These are phyloP conservation scores for Stigmatopora argus DNA, from an alignment of 2,113 vertebrate species.

Conservation along the genomic window DNA sequence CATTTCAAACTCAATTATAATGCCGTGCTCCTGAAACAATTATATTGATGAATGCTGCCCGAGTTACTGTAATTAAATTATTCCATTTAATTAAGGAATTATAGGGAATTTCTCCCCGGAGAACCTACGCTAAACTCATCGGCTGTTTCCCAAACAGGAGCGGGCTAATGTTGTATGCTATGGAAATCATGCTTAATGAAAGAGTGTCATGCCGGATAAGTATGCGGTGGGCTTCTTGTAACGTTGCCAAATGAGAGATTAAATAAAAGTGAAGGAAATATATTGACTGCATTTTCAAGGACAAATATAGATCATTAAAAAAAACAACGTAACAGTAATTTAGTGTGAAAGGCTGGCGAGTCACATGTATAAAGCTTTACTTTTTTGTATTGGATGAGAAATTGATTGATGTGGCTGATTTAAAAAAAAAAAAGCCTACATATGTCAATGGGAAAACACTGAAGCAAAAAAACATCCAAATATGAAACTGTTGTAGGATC, in stretches of 20 bases:
- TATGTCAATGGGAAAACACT: background rate
- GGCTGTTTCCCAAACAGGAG: conserved; percentile 74
- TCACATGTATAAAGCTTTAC: conserved; percentile 21
- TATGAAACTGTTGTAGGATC: background rate
- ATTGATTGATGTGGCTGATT: no score
- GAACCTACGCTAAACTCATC: conserved; percentile 68
- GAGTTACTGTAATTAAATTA: conserved; percentile 79
- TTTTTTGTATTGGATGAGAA: conserved; percentile 3
- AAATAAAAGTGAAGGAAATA: conserved; percentile 55
- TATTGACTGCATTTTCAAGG: conserved; percentile 58
- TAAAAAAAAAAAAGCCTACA: no score
- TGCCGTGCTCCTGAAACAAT: conserved; percentile 69
- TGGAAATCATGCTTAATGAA: conserved; percentile 70
- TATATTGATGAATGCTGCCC: conserved; percentile 77
- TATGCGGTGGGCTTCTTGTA: conserved; percentile 44
- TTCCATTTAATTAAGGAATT: conserved; percentile 79
- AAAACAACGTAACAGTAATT: conserved; percentile 42
- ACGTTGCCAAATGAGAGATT: conserved; percentile 52
- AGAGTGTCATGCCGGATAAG: conserved; percentile 63
- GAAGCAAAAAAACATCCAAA: background rate
- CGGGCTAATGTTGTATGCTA: conserved; percentile 60
- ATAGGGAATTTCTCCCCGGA: conserved; percentile 76
- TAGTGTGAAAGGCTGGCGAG: conserved; percentile 26
- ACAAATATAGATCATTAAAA: conserved; percentile 37
- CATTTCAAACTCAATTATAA: conserved; percentile 76